A percentile compares a stretch with the other conserved stretches of the same genome.
Conservation (phyloP, 2,113 vertebrate genomes). For the Chascanopsetta lugubris region DNA sequence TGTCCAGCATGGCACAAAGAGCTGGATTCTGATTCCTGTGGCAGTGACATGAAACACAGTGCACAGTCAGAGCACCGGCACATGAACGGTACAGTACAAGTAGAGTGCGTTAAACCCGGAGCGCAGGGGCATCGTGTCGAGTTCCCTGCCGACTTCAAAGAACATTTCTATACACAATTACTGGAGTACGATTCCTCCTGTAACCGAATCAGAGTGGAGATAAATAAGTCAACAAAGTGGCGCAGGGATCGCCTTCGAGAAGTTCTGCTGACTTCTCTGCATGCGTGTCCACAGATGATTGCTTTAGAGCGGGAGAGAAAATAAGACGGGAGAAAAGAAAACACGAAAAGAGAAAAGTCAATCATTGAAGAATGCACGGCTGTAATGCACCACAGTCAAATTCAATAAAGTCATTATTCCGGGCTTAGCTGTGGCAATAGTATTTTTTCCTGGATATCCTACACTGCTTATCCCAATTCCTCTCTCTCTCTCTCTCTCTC, state of each 20-base stretch:
- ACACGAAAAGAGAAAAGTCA: conserved; percentile 74
- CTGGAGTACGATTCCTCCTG: conserved; percentile 65
- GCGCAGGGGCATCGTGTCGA: conserved; percentile 55
- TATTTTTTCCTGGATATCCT: conserved; percentile 69
- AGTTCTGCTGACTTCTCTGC: conserved; percentile 39
- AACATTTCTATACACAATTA: conserved; percentile 74
- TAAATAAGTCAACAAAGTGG: conserved; percentile 63
- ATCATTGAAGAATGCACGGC: conserved; percentile 75
- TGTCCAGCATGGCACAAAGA: conserved; percentile 35
- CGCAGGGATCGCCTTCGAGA: conserved; percentile 67
- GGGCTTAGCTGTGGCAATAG: conserved; percentile 62
- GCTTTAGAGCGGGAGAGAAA: conserved; percentile 56
- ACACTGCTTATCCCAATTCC: conserved; percentile 56
- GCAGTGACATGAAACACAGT: conserved; percentile 33
- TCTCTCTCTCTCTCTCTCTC: conserved; percentile 39
- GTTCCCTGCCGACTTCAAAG: conserved; percentile 76
- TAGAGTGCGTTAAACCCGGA: no score
- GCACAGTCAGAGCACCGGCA: conserved; percentile 54
- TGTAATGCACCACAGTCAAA: conserved; percentile 75
- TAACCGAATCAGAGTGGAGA: conserved; percentile 46
- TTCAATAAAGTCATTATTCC: conserved; percentile 79
- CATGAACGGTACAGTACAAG: no score
- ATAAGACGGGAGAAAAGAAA: conserved; percentile 67
- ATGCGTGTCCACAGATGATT: conserved; percentile 70
- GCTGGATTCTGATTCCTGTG: conserved; percentile 50